These are phyloP conservation scores for Metopolophium dirhodum DNA, from an alignment of 1,140 invertebrate species.

Conservation along the genomic window DNA sequence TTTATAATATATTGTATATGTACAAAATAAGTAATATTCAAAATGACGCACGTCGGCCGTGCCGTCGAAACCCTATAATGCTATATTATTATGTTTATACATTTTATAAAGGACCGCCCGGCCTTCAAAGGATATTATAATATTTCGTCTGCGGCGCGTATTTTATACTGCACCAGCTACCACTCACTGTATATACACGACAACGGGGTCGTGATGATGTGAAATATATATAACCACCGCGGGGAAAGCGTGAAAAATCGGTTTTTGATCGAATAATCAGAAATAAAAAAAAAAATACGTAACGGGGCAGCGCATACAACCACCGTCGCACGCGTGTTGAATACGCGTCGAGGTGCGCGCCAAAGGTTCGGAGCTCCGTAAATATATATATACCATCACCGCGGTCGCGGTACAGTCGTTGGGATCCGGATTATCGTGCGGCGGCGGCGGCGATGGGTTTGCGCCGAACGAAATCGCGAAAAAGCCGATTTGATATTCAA, in stretches of 20 bases:
- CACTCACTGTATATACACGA: neutral
- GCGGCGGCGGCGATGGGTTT: neutral
- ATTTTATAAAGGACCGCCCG: neutral
- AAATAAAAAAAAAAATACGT: constrained; percentile 1
- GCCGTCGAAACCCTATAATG: neutral
- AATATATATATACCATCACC: neutral
- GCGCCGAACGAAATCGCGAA: neutral
- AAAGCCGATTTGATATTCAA: constrained; percentile 11
- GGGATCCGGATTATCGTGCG: neutral
- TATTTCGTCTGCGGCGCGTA: neutral
- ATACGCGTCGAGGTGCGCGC: neutral
- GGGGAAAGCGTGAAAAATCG: neutral
- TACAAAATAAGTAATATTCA: no score
- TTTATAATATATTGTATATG: no score
- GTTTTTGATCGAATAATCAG: constrained; percentile 45
- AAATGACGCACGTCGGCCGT: no score
- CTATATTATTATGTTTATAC: no score
- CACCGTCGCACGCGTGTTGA: neutral
- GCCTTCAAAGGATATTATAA: neutral
- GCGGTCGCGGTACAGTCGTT: neutral
- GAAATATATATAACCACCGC: neutral
- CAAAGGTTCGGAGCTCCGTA: neutral
- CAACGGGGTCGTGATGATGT: neutral
- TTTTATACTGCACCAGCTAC: no score
- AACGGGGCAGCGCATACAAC: neutral